phyloP scores from a whole-genome alignment of 2,888 invertebrate species.

The Periphyllus acericola region DNA sequence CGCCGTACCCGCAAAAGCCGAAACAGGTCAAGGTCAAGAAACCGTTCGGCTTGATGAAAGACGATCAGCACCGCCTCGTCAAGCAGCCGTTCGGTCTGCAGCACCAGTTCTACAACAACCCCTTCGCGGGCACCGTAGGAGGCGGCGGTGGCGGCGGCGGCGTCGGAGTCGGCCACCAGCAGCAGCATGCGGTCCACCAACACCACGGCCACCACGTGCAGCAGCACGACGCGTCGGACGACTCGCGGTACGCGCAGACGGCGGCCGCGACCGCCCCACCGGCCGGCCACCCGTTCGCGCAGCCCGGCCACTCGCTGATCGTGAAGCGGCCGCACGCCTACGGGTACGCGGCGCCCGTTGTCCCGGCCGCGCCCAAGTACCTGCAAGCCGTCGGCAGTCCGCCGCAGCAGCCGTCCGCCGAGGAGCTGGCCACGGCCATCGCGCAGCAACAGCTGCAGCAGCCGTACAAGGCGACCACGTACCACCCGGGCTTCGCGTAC shows the following conservation, averaged over 20 bases:
- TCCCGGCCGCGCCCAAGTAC: background rate
- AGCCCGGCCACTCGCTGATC: conserved; percentile 19
- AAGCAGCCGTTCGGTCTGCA: conserved; percentile 50
- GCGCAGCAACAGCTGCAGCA: conserved; percentile 33
- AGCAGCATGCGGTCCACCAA: background rate
- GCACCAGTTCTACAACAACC: conserved; percentile 35
- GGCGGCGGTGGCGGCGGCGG: background rate
- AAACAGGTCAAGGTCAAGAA: conserved; percentile 39
- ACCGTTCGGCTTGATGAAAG: conserved; percentile 42
- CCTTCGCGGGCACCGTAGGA: background rate
- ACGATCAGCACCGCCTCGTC: conserved; percentile 43
- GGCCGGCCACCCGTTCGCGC: conserved; percentile 1
- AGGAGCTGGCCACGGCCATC: conserved; percentile 20
- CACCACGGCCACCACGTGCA: conserved; percentile 28
- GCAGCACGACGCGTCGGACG: conserved; percentile 24
- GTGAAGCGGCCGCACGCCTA: conserved; percentile 55
- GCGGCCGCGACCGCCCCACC: background rate
- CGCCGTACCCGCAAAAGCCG: conserved; percentile 9
- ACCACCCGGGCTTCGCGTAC: conserved; percentile 37
- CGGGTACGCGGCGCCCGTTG: conserved; percentile 39
- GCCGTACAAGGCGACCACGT: conserved; percentile 36
- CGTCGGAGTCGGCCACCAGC: background rate
- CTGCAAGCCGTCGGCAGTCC: background rate
- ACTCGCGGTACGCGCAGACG: conserved; percentile 33
- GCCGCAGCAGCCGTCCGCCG: conserved; percentile 30